Percentiles rank a stretch among this genome's conserved stretches.
Conservation (phyloP, 2,888 invertebrate genomes). For the Lepidocyrtoides sp. region DNA sequence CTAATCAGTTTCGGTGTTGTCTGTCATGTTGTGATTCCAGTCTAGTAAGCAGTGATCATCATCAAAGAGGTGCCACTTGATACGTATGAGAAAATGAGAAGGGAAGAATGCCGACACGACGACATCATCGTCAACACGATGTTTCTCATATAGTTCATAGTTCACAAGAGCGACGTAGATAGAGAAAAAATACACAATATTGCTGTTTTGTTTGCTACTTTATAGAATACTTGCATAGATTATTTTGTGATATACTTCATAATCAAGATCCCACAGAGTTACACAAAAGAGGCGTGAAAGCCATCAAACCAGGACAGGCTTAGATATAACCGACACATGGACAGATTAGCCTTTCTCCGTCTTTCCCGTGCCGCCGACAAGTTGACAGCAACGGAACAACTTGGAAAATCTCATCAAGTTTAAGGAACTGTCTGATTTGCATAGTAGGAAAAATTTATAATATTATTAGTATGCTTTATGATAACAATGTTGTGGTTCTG, state of each 20-base stretch:
- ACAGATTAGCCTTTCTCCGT: slow-evolving; percentile 47
- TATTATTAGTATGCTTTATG: slow-evolving; percentile 20
- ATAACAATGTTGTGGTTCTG: slow-evolving; percentile 10
- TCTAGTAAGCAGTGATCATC: slow-evolving; percentile 45
- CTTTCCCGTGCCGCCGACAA: slow-evolving; percentile 25
- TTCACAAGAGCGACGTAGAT: neutral
- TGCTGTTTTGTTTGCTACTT: neutral
- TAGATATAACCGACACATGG: slow-evolving; percentile 49
- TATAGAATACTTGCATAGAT: too few species aligned
- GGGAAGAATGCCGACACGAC: slow-evolving; percentile 46
- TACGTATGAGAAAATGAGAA: slow-evolving; percentile 46
- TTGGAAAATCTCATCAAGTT: slow-evolving; percentile 44
- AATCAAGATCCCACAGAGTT: slow-evolving; percentile 65
- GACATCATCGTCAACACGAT: neutral
- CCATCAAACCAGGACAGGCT: slow-evolving; percentile 48
- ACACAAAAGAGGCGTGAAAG: slow-evolving; percentile 81
- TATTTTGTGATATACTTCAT: slow-evolving; percentile 52
- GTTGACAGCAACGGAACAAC: slow-evolving; percentile 7
- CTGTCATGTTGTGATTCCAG: slow-evolving; percentile 66
- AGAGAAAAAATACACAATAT: too few species aligned
- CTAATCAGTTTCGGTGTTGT: slow-evolving; percentile 58
- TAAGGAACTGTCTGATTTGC: too few species aligned
- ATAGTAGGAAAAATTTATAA: neutral
- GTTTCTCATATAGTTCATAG: neutral
- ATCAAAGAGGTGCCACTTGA: slow-evolving; percentile 44